phyloP scores from a whole-genome alignment of 2,888 invertebrate genomes.

The Schizaphis graminum region DNA sequence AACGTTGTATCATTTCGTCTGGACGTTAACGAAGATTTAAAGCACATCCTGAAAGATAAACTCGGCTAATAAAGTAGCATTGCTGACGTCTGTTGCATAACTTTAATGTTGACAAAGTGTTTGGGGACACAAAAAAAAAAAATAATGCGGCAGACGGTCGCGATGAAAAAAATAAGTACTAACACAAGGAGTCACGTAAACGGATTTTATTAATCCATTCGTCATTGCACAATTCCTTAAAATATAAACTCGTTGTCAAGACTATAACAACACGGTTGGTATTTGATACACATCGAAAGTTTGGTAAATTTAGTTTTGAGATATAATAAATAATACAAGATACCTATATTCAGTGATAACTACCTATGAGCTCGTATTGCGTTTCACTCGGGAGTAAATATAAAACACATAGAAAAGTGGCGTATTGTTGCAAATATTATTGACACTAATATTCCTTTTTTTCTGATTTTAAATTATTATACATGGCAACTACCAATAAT shows the following conservation, averaged over 20 bases:
- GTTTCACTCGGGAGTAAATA: background rate
- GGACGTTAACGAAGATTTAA: constrained; percentile 65
- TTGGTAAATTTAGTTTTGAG: background rate
- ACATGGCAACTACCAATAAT: too few relatives aligned
- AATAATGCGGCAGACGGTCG: constrained; percentile 36
- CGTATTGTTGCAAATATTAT: background rate
- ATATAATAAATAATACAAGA: background rate
- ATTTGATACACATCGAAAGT: background rate
- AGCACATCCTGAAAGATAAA: constrained; percentile 64
- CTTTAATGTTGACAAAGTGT: constrained; percentile 66
- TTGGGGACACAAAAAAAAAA: constrained; percentile 43
- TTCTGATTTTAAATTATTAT: background rate
- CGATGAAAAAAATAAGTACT: constrained; percentile 15
- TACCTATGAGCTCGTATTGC: background rate
- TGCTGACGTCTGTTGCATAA: constrained; percentile 63
- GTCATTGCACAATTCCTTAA: background rate
- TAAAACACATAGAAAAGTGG: background rate
- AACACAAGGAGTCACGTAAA: constrained; percentile 59
- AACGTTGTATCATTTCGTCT: constrained; percentile 53
- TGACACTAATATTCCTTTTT: background rate
- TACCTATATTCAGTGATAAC: background rate
- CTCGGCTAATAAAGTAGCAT: constrained; percentile 61
- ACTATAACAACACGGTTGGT: background rate
- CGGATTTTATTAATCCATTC: constrained; percentile 63
- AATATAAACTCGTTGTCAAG: background rate